These are phyloP conservation scores for Catharus minimus DNA, from an alignment of 2,113 vertebrate genomes.

Conservation along the genomic window DNA sequence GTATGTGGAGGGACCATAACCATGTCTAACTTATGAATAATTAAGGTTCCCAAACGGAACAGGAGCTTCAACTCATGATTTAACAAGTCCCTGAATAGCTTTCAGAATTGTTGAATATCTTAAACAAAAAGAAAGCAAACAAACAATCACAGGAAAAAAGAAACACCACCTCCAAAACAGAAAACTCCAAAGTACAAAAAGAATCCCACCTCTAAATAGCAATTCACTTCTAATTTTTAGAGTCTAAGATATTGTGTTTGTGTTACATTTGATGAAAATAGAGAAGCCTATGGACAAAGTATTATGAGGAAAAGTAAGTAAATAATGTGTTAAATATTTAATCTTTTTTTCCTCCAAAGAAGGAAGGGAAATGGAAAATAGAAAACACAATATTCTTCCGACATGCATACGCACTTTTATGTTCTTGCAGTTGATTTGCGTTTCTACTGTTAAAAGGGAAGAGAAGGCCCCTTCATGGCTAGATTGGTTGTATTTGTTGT, in stretches of 20 bases:
- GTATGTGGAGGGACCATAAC: background rate
- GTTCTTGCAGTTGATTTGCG: background rate
- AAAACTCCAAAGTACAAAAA: background rate
- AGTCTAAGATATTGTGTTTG: background rate
- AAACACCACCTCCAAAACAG: background rate
- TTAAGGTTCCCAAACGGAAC: background rate
- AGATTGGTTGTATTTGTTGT: background rate
- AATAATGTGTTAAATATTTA: background rate
- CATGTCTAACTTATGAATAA: background rate
- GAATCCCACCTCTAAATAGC: background rate
- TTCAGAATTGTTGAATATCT: background rate
- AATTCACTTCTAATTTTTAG: background rate
- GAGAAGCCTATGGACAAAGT: background rate
- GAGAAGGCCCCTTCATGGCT: background rate
- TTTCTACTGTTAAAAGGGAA: background rate
- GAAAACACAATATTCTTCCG: background rate
- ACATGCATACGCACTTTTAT: rapidly evolving
- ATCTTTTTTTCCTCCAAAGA: background rate
- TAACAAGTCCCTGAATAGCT: background rate
- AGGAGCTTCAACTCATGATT: background rate
- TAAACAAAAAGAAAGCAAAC: background rate
- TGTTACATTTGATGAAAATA: background rate
- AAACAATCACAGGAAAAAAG: background rate
- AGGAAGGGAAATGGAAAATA: background rate
- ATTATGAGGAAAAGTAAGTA: background rate